These are phyloP conservation scores for Coregonus sp. DNA, from an alignment of 2,797 vertebrate genomes.

Conservation along the genomic window DNA sequence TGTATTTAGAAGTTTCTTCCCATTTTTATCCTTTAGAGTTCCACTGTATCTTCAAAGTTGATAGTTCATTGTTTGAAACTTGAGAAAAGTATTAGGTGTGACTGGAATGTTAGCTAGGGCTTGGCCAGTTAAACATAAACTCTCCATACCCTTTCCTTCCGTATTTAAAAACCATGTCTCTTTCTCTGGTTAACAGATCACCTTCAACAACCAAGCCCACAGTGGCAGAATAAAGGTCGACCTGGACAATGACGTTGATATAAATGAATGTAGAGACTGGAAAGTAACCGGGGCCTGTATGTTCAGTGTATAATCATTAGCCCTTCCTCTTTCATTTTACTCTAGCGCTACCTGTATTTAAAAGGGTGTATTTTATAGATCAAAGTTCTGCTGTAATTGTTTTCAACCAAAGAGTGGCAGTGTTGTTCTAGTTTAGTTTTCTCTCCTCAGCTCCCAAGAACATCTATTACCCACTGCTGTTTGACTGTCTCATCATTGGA, in stretches of 20 bases:
- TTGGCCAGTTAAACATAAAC: neutral
- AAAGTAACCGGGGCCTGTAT: constrained; percentile 87
- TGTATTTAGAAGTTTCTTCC: neutral
- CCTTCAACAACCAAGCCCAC: constrained; percentile 88
- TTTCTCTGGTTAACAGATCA: constrained; percentile 75
- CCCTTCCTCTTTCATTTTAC: neutral
- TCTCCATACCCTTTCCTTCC: neutral
- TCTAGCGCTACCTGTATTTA: neutral
- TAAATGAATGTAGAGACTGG: constrained; percentile 77
- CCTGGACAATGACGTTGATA: constrained; percentile 84
- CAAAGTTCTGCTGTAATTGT: neutral
- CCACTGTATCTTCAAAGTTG: neutral
- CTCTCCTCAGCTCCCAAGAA: constrained; percentile 78
- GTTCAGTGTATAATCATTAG: constrained; percentile 33
- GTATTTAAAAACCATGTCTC: neutral
- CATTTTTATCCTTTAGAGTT: neutral
- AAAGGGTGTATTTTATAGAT: neutral
- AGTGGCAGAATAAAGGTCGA: constrained; percentile 91
- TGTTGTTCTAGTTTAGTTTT: constrained; percentile 6
- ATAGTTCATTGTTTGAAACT: neutral
- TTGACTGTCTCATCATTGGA: constrained; percentile 87
- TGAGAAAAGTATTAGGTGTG: neutral
- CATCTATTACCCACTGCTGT: constrained; percentile 86
- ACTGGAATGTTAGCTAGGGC: neutral
- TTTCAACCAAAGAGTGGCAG: neutral